Evolutionary conservation across 2,113 vertebrate genomes (phyloP).

Genomic region (Amazona vittata): DNA sequence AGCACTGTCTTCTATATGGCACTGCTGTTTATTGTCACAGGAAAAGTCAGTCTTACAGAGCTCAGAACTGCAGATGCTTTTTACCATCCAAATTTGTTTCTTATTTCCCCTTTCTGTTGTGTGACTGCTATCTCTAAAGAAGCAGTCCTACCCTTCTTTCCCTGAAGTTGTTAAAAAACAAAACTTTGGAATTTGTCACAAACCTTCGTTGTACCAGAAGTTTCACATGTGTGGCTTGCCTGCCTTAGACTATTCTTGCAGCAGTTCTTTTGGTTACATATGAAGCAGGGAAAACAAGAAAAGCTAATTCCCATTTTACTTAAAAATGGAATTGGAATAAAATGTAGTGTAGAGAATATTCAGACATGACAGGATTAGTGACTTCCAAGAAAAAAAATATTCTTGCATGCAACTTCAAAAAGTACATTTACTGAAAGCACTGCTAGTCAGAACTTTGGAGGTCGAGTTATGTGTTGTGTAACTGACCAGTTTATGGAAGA

Average conservation of each 20-base stretch:
- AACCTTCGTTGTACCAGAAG: not conserved
- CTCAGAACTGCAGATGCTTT: not conserved
- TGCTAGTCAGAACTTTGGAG: not conserved
- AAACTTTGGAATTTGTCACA: not conserved
- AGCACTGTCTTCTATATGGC: not conserved
- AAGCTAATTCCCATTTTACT: not conserved
- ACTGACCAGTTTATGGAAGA: not conserved
- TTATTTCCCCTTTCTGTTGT: not conserved
- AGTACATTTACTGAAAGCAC: not conserved
- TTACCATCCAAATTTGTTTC: not conserved
- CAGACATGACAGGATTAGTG: not conserved
- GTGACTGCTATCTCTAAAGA: not conserved
- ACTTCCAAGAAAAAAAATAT: not conserved
- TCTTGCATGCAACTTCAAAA: not conserved
- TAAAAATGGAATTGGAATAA: not conserved
- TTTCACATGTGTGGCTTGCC: not conserved
- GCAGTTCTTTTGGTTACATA: not conserved
- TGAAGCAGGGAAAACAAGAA: not conserved
- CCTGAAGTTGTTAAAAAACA: not conserved
- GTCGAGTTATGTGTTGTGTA: not conserved
- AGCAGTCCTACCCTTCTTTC: not conserved
- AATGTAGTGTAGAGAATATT: not conserved
- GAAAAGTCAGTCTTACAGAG: not conserved
- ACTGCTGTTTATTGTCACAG: not conserved
- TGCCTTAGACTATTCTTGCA: not conserved